Evolutionary conservation across 2,797 vertebrate genomes (phyloP).

Genomic region (Sebastes iracundus): DNA sequence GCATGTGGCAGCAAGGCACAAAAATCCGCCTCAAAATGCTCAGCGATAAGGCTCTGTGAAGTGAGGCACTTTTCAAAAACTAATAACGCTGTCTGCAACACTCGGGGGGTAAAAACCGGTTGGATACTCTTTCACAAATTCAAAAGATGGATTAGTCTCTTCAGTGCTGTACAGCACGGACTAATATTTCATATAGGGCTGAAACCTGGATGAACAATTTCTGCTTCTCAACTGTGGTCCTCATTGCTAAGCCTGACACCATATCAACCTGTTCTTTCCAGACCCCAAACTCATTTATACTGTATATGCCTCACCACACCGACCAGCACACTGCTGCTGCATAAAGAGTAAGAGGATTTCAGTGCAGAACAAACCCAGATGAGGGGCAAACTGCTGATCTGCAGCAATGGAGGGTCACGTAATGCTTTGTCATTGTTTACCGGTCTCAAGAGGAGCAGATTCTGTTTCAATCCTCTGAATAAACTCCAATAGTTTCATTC

Average conservation of each 20-base stretch:
- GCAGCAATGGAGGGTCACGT: constrained; percentile 7
- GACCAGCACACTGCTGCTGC: constrained; percentile 12
- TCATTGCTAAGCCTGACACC: neutral
- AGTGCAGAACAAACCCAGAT: constrained; percentile 6
- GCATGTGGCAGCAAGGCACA: neutral
- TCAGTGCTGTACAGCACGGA: neutral
- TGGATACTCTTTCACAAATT: constrained; percentile 31
- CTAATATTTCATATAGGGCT: constrained; percentile 34
- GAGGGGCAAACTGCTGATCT: constrained; percentile 30
- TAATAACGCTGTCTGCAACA: constrained; percentile 43
- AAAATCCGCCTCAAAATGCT: neutral
- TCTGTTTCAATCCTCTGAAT: neutral
- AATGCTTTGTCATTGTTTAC: constrained; percentile 21
- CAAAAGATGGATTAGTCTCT: constrained; percentile 48
- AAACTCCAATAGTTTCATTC: constrained; percentile 2
- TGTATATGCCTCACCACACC: constrained; percentile 20
- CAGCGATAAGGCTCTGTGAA: neutral
- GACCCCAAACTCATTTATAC: constrained; percentile 28
- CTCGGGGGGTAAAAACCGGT: neutral
- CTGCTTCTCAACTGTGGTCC: neutral
- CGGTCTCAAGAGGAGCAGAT: neutral
- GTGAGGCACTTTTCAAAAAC: constrained; percentile 38
- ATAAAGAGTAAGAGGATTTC: constrained; percentile 19
- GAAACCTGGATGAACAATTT: constrained; percentile 20
- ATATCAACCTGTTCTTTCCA: constrained; percentile 10